Base-by-base conservation (phyloP, 2,797 vertebrate species). In the Emys orbicularis region DNA sequence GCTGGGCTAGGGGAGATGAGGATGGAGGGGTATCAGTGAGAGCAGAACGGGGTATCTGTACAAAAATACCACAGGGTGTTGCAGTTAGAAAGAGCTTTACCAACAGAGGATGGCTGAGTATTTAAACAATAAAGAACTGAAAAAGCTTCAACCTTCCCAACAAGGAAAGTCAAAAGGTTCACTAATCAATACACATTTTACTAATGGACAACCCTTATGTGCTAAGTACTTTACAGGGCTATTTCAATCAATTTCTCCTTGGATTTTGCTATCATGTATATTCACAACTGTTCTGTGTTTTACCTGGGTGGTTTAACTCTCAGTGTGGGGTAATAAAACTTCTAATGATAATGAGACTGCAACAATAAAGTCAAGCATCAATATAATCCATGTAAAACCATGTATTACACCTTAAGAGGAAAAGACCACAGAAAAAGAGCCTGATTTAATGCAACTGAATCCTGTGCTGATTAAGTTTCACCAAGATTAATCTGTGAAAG, bases 401-500 rank as follows among this genome's bases (percentile, higher is more conserved):
- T 49, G 19, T 89, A 81, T 83, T 95, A 86, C 9, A 93, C 21
- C 23, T 93, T 88, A 90, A 0, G 9, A 95, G 52, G 53, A 92
- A 92, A 90, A 96, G 27, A n/a, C 37, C 76, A 54, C 10, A 49
- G 52, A 83, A 94, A 41, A 95, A 95, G 5, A 93, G 81, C 82
- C 82, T 50, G 94, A 4, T 93, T 94, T 94, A 95, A 95, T 88
- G 52, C 77, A 92, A 53, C 52, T 86, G 85, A 93, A 96, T 74
- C 81, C 72, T 96, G 72, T 79, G 61, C 31, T 56, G 86, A 96
- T 95, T 95, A 96, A 85, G 6, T 8, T 85, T 96, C 25, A 89
- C 85, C 84, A 81, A 90, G 54, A 96, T 92, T 95, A 95, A 94
- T 93, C 87, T 95, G 74, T 93, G 87, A 82, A 72, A 56, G 76